Evolutionary conservation across 2,113 vertebrate species (phyloP), one percentile per base, ranked within the genome.

Genomic region (Tragelaphus strepsiceros): DNA sequence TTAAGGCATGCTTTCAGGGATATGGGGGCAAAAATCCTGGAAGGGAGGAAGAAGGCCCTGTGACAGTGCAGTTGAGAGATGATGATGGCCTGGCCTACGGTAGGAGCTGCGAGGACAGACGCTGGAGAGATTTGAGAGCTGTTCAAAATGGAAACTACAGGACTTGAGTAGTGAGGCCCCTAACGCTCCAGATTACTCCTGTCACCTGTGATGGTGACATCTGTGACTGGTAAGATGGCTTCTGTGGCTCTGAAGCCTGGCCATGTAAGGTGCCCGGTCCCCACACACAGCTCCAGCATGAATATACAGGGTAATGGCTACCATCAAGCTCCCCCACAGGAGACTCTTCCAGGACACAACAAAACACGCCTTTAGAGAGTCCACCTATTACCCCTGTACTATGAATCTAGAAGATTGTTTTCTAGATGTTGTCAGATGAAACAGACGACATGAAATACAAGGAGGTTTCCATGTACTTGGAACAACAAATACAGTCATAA

Each of bases 11-110:
- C 13, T 54, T 88, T 49, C 6, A 49, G 62, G 15, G 12, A 32
- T n/a, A 2, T 19, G 26, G n/a, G 6, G 3, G 24, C 35, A 56
- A 39, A 21, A 39, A 39, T 46, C 8, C 24, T 46, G 12, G n/a
- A 95, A 93, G 9, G 30, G 26, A 94, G 43, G 14, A 97, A 96
- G n/a, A 97, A 91, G 14, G 53, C 54, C 80, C 9, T 54, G 14
- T 12, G 10, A 88, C n/a, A 64, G 14, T 51, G 30, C 26, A 56
- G 59, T 11, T 5, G 43, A 39, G 53, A 81, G 30, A 54, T 58
- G 32, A 28, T 13, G 16, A 51, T 28, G 32, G 53, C 5, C 35
- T 49, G 10, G 43, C 39, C 16, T 26, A 2, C 0, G 3, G 28
- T 7, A 46, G 51, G 7, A 7, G 5, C 32, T n/a, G 32, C n/a